These are phyloP conservation scores for Eretmochelys imbricata DNA, from an alignment of 2,113 vertebrate genomes.

Conservation along the genomic window DNA sequence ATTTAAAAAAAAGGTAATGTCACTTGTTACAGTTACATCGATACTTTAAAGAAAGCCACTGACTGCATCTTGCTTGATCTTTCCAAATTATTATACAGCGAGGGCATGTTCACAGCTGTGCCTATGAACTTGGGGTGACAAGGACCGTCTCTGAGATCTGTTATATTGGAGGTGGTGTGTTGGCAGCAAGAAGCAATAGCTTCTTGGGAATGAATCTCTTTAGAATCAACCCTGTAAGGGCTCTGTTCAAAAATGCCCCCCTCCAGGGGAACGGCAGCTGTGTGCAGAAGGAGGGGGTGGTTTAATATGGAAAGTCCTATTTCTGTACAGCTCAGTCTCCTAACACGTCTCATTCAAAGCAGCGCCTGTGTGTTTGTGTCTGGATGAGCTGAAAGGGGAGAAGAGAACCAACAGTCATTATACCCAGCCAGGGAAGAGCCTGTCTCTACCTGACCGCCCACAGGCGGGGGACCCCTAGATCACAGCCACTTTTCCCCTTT, in stretches of 20 bases:
- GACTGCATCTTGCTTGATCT: constrained; percentile 28
- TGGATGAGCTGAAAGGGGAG: not conserved
- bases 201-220: rapidly evolving
- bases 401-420: not conserved
- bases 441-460: not conserved
- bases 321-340: not conserved
- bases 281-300: not conserved
- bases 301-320: constrained; percentile 5
- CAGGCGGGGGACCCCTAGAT: not conserved
- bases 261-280: rapidly evolving
- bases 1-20: constrained; percentile 78
- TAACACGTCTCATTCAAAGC: not conserved
- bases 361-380: not conserved
- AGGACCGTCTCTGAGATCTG: not conserved
- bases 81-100: constrained; percentile 40
- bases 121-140: rapidly evolving
- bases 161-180: not conserved
- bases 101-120: not conserved
- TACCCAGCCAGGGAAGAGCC: not conserved
- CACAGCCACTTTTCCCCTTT: constrained; percentile 12
- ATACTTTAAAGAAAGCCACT: constrained; percentile 74
- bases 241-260: not conserved
- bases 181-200: constrained; percentile 1
- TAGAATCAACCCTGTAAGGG: not conserved
- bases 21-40: constrained; percentile 76